A percentile compares a stretch with the other conserved stretches of the same genome.
phyloP scores from a whole-genome alignment of 2,113 vertebrate species.

The Oreochromis tanganicae region DNA sequence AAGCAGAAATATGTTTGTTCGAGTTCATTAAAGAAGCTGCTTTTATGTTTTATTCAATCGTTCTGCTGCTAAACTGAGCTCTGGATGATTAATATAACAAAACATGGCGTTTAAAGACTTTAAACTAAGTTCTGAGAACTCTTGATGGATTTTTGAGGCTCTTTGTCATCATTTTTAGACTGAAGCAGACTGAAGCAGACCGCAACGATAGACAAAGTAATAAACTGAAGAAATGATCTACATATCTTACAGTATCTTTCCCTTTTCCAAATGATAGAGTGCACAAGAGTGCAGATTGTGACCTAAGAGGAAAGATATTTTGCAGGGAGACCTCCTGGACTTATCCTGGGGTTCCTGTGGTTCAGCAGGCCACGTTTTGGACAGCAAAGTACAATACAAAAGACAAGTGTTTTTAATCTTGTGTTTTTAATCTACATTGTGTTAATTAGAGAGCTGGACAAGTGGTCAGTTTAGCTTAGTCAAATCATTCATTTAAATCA shows the following conservation, averaged over 20 bases:
- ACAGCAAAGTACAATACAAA: neutral
- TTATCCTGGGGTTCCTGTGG: neutral
- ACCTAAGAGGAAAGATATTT: neutral
- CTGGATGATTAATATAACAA: neutral
- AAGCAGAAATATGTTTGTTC: accelerated
- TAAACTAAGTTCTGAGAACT: accelerated
- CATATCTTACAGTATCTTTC: neutral
- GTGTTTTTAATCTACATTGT: neutral
- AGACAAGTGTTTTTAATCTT: accelerated
- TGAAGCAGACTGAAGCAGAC: neutral
- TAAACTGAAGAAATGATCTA: neutral
- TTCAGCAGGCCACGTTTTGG: neutral
- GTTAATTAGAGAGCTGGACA: neutral
- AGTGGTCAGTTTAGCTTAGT: neutral
- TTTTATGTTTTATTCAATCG: neutral
- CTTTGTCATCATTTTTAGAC: too few relatives aligned
- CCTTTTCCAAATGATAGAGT: accelerated
- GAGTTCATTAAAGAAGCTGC: neutral
- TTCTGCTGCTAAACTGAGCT: neutral
- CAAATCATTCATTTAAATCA: neutral
- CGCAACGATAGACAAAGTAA: neutral
- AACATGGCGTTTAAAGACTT: accelerated
- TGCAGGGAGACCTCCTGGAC: neutral
- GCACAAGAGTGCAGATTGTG: neutral
- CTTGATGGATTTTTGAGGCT: neutral